Conservation (phyloP, 2,113 vertebrate species). For the Mesembrinibis cayennensis region DNA sequence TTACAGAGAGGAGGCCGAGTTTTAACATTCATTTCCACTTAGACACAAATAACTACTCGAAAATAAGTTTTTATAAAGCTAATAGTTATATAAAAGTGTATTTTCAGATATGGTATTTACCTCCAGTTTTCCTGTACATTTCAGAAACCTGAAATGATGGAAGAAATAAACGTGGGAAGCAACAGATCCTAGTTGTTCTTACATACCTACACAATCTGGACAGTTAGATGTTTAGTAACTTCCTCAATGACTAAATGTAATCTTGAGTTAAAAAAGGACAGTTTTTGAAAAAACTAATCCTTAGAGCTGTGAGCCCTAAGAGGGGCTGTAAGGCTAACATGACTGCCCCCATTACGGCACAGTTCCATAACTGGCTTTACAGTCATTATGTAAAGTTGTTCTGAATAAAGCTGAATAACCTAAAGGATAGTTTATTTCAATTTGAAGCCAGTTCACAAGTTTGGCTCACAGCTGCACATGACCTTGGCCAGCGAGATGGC, state of each 20-base stretch:
- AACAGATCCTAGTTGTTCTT: not conserved
- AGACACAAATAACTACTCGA: not conserved
- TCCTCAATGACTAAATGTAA: not conserved
- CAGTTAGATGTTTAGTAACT: not conserved
- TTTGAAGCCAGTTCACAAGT: not conserved
- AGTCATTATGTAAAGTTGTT: not conserved
- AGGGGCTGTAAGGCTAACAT: not conserved
- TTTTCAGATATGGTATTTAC: not conserved
- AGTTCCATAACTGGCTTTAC: not conserved
- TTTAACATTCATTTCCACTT: not conserved
- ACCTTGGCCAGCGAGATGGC: no score
- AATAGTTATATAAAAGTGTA: rapidly evolving
- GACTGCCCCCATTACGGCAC: not conserved
- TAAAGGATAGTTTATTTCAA: not conserved
- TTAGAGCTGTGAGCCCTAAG: not conserved
- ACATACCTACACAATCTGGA: not conserved
- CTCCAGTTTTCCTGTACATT: not conserved
- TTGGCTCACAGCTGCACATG: not conserved
- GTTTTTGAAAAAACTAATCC: not conserved
- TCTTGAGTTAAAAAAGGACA: not conserved
- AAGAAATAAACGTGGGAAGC: not conserved
- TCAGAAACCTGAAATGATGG: not conserved
- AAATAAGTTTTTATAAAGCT: not conserved
- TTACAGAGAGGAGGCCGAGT: rapidly evolving
- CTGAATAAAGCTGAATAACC: not conserved